A percentile compares a stretch with the other conserved stretches of the same genome.
These are phyloP conservation scores for Rhodinocichla rosea DNA, from an alignment of 2,113 vertebrate species.

Conservation along the genomic window DNA sequence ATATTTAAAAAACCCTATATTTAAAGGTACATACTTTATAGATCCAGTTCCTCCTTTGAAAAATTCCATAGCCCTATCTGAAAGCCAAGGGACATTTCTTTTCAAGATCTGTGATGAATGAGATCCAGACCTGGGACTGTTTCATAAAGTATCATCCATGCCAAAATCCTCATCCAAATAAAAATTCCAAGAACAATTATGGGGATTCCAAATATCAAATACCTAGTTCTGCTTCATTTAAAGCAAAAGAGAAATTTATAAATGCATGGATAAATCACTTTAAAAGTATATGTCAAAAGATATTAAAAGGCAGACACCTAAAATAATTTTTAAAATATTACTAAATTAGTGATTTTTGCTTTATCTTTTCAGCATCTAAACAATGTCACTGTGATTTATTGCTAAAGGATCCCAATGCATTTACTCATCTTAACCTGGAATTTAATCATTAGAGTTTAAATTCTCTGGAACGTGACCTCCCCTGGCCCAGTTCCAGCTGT, in stretches of 20 bases:
- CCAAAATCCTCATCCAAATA: slow-evolving; percentile 42
- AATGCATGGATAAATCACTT: neutral
- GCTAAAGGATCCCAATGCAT: neutral
- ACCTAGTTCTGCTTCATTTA: neutral
- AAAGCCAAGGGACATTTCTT: slow-evolving; percentile 9
- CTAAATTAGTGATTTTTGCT: neutral
- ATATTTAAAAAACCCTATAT: neutral
- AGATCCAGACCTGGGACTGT: slow-evolving; percentile 2
- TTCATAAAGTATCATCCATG: neutral
- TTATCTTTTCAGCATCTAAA: neutral
- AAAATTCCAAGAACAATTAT: slow-evolving; percentile 31
- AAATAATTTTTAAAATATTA: neutral
- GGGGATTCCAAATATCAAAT: slow-evolving; percentile 13
- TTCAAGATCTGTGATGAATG: slow-evolving; percentile 15
- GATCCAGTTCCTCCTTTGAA: neutral
- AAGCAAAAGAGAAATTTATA: neutral
- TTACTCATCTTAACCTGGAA: neutral
- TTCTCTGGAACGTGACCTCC: neutral
- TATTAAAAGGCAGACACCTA: neutral
- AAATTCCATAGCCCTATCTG: neutral
- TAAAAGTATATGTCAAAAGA: neutral
- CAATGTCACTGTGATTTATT: neutral
- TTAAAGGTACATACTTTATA: neutral
- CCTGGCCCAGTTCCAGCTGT: neutral
- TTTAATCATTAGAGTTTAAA: neutral